phyloP scores from a whole-genome alignment of 2,113 vertebrate species.

The Amblyornis subalaris region DNA sequence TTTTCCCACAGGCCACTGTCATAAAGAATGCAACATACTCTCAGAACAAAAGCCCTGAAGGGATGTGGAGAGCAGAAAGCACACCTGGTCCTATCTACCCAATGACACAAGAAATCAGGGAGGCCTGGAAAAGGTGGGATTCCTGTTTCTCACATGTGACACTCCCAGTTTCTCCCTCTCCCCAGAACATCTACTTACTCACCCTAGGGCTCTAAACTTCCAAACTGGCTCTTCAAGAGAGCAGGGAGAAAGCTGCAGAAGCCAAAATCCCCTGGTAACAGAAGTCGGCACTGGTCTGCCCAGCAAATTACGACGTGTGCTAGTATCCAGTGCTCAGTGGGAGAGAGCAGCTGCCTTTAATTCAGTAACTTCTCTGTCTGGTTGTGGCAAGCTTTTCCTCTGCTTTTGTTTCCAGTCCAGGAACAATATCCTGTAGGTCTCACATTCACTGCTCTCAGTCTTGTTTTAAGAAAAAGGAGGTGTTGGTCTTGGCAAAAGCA shows the following conservation, averaged over 20 bases:
- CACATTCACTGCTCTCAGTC: neutral
- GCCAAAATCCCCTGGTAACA: neutral
- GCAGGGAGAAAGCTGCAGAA: neutral
- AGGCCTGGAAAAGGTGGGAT: neutral
- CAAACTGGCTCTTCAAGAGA: neutral
- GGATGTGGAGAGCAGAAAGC: neutral
- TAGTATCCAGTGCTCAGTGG: neutral
- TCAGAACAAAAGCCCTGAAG: constrained; percentile 1
- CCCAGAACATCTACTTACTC: neutral
- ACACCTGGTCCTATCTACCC: neutral
- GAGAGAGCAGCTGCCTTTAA: neutral
- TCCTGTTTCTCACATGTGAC: neutral
- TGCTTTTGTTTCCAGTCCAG: neutral
- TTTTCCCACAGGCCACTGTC: constrained; percentile 6
- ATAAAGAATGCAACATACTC: neutral
- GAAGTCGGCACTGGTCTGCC: neutral
- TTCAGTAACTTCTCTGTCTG: neutral
- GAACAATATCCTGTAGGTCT: neutral
- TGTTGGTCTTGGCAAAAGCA: neutral
- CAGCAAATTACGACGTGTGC: neutral
- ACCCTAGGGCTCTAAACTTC: neutral
- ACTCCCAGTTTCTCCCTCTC: neutral
- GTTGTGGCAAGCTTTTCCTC: neutral
- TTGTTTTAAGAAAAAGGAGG: neutral
- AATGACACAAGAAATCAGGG: neutral